Evolutionary conservation across 2,888 invertebrate species (phyloP), one percentile per base, ranked within the genome.

Genomic region (Cantharis flavilabris): DNA sequence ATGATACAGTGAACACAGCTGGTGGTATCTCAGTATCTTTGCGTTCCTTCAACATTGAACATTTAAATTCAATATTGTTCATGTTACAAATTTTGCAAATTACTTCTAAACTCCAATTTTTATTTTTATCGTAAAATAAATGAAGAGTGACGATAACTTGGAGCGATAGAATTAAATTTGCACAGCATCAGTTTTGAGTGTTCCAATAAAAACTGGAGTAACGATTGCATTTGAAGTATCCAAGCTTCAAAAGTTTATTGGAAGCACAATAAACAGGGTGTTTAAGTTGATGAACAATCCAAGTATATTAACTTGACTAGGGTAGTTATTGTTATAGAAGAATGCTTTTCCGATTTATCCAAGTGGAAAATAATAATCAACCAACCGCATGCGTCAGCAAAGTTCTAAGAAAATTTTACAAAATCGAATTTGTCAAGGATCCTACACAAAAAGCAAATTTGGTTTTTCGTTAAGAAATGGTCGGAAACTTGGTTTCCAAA

Each of bases 1-100:
- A 89, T 89, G 89, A 89, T 90, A 90, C 92, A 95, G 96, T 97
- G 97, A 97, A 97, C 97, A 97, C 97, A 97, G 97, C 97, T 97
- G 97, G 97, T 97, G 97, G 97, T 97, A 97, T 97, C 97, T 96
- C 97, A 97, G 96, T 96, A 90, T 91, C 92, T 92, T 90, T 89
- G 87, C 90, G 90, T 91, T 72, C 49, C 73, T 49, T 30, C 78
- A 73, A 18, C 89, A 88, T 78, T 85, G 30, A 80, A 23, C 65
- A 16, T 16, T 33, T 33, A 13, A 33, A 33, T 33, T 11, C 23
- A 23, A 23, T 23, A 23, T 23, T 23, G 33, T 33, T 33, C 33
- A 33, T 33, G 33, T 33, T 33, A 30, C 30, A 30, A 30, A 30
- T 30, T 30, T 30, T 30, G 11, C 30, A 30, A 30, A 30, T 10